phyloP scores from a whole-genome alignment of 1,140 invertebrate species.

The Drosophila murphyi region DNA sequence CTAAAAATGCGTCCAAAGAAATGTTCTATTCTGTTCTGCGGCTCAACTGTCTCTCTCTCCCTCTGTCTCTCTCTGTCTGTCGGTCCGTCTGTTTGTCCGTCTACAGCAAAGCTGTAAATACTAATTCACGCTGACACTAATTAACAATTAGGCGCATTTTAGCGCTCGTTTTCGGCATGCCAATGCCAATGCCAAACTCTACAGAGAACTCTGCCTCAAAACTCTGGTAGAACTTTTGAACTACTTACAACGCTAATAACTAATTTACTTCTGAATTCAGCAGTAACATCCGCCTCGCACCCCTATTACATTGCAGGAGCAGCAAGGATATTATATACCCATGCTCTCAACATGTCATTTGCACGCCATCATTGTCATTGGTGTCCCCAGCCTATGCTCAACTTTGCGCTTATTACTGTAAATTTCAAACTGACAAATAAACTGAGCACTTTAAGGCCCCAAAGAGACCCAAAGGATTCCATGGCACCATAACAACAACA shows the following conservation, averaged over 20 bases:
- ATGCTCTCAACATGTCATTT: conserved; percentile 33
- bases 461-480: conserved; percentile 75
- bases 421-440: conserved; percentile 79
- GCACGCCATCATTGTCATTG: conserved; percentile 35
- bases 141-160: conserved; percentile 83
- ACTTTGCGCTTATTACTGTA: conserved; percentile 70
- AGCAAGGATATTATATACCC: conserved; percentile 6
- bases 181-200: conserved; percentile 24
- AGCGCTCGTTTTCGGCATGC: conserved; percentile 58
- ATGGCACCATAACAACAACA: conserved; percentile 64
- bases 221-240: conserved; percentile 67
- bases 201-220: conserved; percentile 16
- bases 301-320: not conserved
- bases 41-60: conserved; percentile 2
- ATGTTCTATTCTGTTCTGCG: conserved; percentile 23
- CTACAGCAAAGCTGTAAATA: conserved; percentile 53
- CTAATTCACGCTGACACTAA: conserved; percentile 80
- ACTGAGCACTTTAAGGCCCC: conserved; percentile 54
- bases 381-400: conserved; percentile 70
- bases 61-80: not conserved
- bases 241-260: conserved; percentile 81
- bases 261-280: conserved; percentile 73
- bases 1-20: conserved; percentile 73
- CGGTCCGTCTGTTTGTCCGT: conserved; percentile 8
- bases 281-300: not conserved